Percentiles rank a stretch among this genome's conserved stretches.
Conservation (phyloP, 1,140 invertebrate genomes). For the Zophobas morio region DNA sequence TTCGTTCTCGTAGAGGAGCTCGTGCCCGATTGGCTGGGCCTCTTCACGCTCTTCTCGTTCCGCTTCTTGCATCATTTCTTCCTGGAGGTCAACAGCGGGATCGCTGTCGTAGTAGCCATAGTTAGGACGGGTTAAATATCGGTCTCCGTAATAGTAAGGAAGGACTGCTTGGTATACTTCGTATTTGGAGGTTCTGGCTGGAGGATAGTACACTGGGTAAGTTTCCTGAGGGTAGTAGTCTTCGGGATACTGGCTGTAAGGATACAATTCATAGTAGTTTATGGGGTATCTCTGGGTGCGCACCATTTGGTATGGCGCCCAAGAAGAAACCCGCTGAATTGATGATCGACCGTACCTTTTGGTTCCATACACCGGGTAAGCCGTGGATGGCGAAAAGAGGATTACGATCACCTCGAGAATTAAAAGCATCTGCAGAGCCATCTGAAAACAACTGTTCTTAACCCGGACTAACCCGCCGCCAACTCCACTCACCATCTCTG, state of each 20-base stretch:
- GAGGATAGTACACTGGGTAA: constrained; percentile 66
- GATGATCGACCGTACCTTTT: constrained; percentile 66
- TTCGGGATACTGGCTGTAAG: constrained; percentile 72
- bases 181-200: constrained; percentile 65
- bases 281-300: constrained; percentile 61
- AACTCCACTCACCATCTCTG: constrained; percentile 45
- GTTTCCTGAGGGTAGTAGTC: constrained; percentile 69
- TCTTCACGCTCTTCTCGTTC: constrained; percentile 69
- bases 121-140: constrained; percentile 56
- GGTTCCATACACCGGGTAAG: constrained; percentile 69
- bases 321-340: constrained; percentile 32
- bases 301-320: constrained; percentile 67
- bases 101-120: constrained; percentile 67
- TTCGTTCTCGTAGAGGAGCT: constrained; percentile 74
- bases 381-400: constrained; percentile 64
- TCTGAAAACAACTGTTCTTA: constrained; percentile 65
- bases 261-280: constrained; percentile 67
- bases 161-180: constrained; percentile 67
- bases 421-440: constrained; percentile 59
- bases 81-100: constrained; percentile 65
- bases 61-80: constrained; percentile 68
- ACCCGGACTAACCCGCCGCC: constrained; percentile 4
- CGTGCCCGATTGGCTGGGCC: constrained; percentile 74
- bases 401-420: constrained; percentile 59
- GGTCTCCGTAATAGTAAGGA: constrained; percentile 67